phyloP scores from a whole-genome alignment of 1,140 invertebrate genomes.

The Ceratina australensis region DNA sequence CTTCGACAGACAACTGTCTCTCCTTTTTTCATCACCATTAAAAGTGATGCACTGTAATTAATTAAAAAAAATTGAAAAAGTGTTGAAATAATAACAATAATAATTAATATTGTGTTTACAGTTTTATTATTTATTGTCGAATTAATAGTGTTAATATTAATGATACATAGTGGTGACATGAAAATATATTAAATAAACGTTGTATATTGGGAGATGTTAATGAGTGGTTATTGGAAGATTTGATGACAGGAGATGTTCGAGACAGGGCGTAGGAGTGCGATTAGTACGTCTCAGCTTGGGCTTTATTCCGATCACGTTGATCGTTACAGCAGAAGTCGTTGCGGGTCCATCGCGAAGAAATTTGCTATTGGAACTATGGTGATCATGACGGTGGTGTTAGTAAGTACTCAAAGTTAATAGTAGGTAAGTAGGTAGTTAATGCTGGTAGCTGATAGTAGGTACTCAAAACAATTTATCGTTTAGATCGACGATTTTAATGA shows the following conservation, averaged over 20 bases:
- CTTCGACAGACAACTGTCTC: conserved; percentile 57
- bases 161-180: too few relatives aligned
- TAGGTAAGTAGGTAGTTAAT: not conserved
- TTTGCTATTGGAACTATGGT: conserved; percentile 75
- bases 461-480: too few relatives aligned
- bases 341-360: conserved; percentile 69
- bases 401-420: conserved; percentile 56
- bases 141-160: too few relatives aligned
- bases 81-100: too few relatives aligned
- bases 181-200: too few relatives aligned
- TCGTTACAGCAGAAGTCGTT: conserved; percentile 68
- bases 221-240: conserved; percentile 44
- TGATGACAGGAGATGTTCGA: conserved; percentile 72
- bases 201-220: not conserved
- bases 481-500: too few relatives aligned
- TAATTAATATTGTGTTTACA: too few relatives aligned
- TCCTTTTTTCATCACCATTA: too few relatives aligned
- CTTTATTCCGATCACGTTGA: conserved; percentile 76
- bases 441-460: too few relatives aligned
- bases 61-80: too few relatives aligned
- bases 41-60: too few relatives aligned
- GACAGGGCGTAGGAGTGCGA: conserved; percentile 72
- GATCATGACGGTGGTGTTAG: conserved; percentile 73
- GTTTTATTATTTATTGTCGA: too few relatives aligned
- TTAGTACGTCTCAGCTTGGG: conserved; percentile 77